phyloP scores from a whole-genome alignment of 92 coral and sea anemone species.

The Actinostola sp. region DNA sequence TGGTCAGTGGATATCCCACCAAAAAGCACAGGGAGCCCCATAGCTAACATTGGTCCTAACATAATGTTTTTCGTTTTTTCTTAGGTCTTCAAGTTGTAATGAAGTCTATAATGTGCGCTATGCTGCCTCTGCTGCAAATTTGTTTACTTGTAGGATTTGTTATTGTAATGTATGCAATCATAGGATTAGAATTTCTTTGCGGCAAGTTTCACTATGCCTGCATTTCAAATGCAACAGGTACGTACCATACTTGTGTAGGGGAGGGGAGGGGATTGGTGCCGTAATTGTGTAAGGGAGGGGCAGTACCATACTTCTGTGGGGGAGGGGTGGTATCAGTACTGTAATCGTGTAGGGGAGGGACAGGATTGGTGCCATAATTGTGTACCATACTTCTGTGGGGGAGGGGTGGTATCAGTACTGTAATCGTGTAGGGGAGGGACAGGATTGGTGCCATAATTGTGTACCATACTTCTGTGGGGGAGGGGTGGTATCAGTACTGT shows the following conservation, averaged over 20 bases:
- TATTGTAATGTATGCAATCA: slow-evolving; percentile 96
- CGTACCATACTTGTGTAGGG: background rate
- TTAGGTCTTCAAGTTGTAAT: slow-evolving; percentile 99
- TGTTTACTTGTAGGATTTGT: slow-evolving; percentile 99
- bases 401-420: too few species aligned
- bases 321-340: too few species aligned
- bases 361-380: too few species aligned
- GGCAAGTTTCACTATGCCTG: slow-evolving; percentile 89
- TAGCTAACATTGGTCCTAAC: background rate
- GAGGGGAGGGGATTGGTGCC: background rate
- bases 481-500: too few species aligned
- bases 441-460: too few species aligned
- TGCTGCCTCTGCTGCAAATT: slow-evolving; percentile 97
- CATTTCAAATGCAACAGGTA: slow-evolving; percentile 51
- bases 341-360: too few species aligned
- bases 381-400: too few species aligned
- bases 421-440: too few species aligned
- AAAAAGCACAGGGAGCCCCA: slow-evolving; percentile 20
- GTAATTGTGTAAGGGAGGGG: background rate
- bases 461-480: too few species aligned
- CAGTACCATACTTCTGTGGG: too few species aligned
- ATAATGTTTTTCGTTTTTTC: slow-evolving; percentile 20
- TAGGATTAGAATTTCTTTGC: slow-evolving; percentile 97
- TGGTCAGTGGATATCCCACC: slow-evolving; percentile 9
- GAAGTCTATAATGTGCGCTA: slow-evolving; percentile 99